A percentile compares a stretch with the other conserved stretches of the same genome.
These are phyloP conservation scores for Megatriorchis doriae DNA, from an alignment of 2,113 vertebrate species.

Conservation along the genomic window DNA sequence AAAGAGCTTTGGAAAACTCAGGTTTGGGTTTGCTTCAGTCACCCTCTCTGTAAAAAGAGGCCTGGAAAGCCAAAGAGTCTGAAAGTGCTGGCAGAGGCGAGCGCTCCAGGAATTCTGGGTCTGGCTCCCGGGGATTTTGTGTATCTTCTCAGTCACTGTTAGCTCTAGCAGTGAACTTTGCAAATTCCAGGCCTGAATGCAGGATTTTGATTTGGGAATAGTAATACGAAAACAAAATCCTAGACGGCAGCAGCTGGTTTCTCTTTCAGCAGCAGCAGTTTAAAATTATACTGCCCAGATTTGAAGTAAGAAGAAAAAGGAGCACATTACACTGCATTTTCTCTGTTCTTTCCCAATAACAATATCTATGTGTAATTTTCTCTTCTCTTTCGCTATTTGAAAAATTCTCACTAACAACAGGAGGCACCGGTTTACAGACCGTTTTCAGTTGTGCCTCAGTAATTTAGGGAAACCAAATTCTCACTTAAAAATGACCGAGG, in stretches of 20 bases:
- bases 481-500: neutral
- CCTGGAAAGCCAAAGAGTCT: neutral
- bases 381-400: neutral
- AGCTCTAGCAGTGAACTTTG: neutral
- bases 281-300: neutral
- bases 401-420: neutral
- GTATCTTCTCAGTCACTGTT: neutral
- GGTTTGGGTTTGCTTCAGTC: neutral
- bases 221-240: neutral
- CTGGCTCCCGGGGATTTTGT: neutral
- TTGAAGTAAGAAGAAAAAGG: neutral
- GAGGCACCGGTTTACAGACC: neutral
- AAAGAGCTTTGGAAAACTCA: neutral
- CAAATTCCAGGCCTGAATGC: neutral
- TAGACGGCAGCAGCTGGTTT: neutral
- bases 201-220: neutral
- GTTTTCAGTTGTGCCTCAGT: neutral
- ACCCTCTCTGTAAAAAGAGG: neutral
- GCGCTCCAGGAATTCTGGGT: neutral
- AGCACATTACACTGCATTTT: neutral
- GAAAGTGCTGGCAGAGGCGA: rapidly evolving
- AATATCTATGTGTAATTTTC: neutral
- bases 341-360: neutral
- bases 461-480: neutral
- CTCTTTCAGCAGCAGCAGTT: neutral